Conservation (phyloP, 2,797 vertebrate genomes). For the Cryptoprocta ferox region DNA sequence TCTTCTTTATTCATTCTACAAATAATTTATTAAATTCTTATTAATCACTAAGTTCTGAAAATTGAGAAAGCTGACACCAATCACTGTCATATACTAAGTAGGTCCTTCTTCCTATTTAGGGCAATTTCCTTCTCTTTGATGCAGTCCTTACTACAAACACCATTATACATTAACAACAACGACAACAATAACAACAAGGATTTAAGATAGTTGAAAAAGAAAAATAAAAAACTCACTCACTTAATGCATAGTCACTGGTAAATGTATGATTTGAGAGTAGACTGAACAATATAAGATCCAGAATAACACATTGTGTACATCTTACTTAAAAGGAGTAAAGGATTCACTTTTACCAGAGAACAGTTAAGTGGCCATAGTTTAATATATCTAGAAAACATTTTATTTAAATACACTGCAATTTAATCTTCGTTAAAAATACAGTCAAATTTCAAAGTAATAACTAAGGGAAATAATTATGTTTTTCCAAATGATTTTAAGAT, state of each 20-base stretch:
- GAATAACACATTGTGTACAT: background rate
- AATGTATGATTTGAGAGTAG: background rate
- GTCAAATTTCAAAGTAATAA: background rate
- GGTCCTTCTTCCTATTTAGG: background rate
- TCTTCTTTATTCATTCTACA: background rate
- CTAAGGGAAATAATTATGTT: background rate
- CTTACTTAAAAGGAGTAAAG: background rate
- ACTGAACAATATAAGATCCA: background rate
- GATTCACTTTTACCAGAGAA: background rate
- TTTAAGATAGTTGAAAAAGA: background rate
- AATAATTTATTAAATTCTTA: conserved; percentile 8
- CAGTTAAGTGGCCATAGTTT: background rate
- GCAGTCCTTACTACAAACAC: background rate
- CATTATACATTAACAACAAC: background rate
- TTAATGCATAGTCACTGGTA: background rate
- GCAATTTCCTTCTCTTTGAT: background rate
- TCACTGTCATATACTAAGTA: background rate
- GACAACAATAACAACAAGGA: background rate
- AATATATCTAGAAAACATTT: background rate
- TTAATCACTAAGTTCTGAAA: background rate
- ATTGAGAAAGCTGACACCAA: background rate
- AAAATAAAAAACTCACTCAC: background rate
- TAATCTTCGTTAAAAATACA: background rate
- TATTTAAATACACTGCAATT: background rate
- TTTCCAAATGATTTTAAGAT: background rate